Conservation (phyloP, 2,113 vertebrate genomes). For the Columba janthina region DNA sequence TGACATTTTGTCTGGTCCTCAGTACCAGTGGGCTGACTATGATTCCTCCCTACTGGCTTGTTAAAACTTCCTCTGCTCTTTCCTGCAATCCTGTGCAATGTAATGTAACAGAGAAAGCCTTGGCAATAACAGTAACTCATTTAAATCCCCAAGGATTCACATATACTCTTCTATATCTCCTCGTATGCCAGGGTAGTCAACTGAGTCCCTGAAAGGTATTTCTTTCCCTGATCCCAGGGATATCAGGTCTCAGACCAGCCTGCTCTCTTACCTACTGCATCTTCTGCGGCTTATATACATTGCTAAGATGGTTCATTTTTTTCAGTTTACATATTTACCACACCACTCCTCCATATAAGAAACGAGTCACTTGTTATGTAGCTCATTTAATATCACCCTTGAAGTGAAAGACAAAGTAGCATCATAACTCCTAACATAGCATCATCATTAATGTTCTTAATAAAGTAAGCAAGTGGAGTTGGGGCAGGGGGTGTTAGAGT, state of each 20-base stretch:
- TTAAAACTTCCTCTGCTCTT: background rate
- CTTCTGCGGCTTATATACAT: background rate
- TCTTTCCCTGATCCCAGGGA: background rate
- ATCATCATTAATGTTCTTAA: background rate
- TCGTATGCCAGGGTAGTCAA: accelerated
- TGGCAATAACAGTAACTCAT: background rate
- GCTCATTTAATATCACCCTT: background rate
- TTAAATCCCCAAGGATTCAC: background rate
- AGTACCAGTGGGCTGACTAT: background rate
- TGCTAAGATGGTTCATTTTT: background rate
- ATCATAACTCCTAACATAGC: background rate
- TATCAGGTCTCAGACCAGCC: background rate
- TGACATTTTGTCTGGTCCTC: background rate
- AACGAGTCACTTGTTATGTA: background rate
- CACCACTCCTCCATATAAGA: background rate
- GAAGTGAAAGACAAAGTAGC: background rate
- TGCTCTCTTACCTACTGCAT: background rate
- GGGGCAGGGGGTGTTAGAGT: background rate
- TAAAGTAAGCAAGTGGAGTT: background rate
- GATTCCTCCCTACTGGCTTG: background rate
- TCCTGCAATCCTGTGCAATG: background rate
- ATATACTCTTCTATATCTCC: background rate
- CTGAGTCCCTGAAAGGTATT: background rate
- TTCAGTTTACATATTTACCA: background rate
- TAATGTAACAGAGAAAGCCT: background rate